phyloP scores from a whole-genome alignment of 1,140 invertebrate genomes.

The Sipha flava region DNA sequence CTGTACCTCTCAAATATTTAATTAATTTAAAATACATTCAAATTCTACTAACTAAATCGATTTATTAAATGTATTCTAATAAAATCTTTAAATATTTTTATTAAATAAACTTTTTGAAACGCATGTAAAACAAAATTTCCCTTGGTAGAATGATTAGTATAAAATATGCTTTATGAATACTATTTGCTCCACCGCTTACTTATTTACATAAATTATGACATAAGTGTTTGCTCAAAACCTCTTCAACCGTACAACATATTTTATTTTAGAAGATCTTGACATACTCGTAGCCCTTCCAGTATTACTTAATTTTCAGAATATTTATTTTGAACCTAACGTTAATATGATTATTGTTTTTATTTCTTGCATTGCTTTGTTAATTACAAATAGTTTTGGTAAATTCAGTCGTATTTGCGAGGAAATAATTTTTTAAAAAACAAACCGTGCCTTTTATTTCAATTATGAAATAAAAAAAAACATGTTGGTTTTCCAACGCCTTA shows the following conservation, averaged over 20 bases:
- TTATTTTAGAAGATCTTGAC: neutral
- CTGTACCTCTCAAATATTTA: no score
- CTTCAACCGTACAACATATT: neutral
- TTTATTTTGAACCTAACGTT: neutral
- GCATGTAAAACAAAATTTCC: neutral
- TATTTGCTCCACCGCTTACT: neutral
- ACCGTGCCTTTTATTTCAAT: neutral
- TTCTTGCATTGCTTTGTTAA: neutral
- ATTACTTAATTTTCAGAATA: neutral
- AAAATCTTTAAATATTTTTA: neutral
- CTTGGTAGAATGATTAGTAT: no score
- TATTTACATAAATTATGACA: conserved; percentile 4
- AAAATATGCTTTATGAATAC: neutral
- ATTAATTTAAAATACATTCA: no score
- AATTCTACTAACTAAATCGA: neutral
- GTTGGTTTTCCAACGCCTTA: neutral
- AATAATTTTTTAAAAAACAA: neutral
- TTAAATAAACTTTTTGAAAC: neutral
- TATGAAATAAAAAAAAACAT: neutral
- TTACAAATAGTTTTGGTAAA: neutral
- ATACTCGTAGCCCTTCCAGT: neutral
- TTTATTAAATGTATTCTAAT: neutral
- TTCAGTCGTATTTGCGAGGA: neutral
- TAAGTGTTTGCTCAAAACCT: neutral
- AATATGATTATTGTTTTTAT: neutral